Evolutionary conservation across 2,888 invertebrate species (phyloP).

Genomic region (Macropis europaea): DNA sequence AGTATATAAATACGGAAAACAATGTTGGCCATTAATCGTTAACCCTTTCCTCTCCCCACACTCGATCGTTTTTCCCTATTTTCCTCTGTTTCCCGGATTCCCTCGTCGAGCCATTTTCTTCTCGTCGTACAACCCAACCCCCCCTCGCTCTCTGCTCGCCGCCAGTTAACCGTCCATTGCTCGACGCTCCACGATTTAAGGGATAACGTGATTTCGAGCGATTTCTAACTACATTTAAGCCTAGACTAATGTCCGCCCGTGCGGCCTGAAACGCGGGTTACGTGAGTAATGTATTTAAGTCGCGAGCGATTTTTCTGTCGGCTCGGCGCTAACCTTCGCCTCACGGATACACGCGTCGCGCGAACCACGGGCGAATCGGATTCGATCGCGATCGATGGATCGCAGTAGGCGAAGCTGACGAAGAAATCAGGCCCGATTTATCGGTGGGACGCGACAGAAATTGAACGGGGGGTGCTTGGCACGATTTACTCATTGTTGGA

Average conservation of each 20-base stretch:
- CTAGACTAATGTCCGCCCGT: slow-evolving; percentile 48
- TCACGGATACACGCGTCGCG: not conserved
- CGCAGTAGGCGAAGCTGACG: no score
- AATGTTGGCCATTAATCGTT: slow-evolving; percentile 50
- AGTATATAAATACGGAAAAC: slow-evolving; percentile 58
- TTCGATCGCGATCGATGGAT: not conserved
- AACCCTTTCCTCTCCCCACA: slow-evolving; percentile 9
- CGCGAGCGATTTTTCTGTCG: slow-evolving; percentile 42
- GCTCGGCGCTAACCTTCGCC: not conserved
- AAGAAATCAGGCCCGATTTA: not conserved
- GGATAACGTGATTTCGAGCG: slow-evolving; percentile 59
- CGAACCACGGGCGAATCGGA: not conserved
- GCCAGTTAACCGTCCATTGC: slow-evolving; percentile 45
- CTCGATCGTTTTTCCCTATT: slow-evolving; percentile 4
- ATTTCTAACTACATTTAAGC: slow-evolving; percentile 58
- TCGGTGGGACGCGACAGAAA: no score
- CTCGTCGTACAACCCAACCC: slow-evolving; percentile 6
- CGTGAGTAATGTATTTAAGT: slow-evolving; percentile 52
- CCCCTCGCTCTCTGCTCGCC: not conserved
- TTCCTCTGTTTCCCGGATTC: not conserved
- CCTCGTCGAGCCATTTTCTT: not conserved
- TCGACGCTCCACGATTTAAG: slow-evolving; percentile 49
- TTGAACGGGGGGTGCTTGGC: no score
- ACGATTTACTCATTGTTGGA: no score
- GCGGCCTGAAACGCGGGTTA: slow-evolving; percentile 29